phyloP scores from a whole-genome alignment of 2,888 invertebrate genomes.

The Scaptomyza flava region DNA sequence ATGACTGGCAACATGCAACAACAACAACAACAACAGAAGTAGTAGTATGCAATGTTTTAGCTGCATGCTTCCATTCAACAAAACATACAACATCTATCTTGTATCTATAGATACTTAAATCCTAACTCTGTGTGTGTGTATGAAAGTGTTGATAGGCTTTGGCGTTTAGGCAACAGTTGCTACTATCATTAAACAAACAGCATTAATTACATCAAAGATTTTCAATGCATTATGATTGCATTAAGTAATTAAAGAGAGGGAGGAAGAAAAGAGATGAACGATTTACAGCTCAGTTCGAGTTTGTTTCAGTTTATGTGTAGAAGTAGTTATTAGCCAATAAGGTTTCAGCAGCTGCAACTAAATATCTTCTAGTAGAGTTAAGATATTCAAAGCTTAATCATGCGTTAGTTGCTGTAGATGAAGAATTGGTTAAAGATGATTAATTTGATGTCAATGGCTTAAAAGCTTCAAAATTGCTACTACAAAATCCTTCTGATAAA shows the following conservation, averaged over 20 bases:
- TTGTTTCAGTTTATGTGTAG: neutral
- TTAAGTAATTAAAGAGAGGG: constrained; percentile 37
- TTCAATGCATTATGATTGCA: constrained; percentile 69
- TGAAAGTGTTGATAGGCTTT: constrained; percentile 14
- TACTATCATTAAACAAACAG: constrained; percentile 72
- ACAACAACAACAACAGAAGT: constrained; percentile 26
- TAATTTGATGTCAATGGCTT: too few relatives aligned
- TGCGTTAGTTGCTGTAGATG: too few relatives aligned
- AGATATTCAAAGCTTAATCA: too few relatives aligned
- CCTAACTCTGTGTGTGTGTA: neutral
- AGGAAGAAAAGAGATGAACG: constrained; percentile 12
- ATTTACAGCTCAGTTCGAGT: constrained; percentile 6
- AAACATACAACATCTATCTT: constrained; percentile 5
- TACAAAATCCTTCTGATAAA: too few relatives aligned
- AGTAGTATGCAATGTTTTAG: constrained; percentile 45
- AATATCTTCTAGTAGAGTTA: neutral
- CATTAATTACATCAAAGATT: constrained; percentile 79
- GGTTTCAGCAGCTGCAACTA: neutral
- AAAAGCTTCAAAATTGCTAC: too few relatives aligned
- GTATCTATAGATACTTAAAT: neutral
- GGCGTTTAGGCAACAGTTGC: constrained; percentile 25
- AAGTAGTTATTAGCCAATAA: constrained; percentile 48
- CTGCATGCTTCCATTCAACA: constrained; percentile 43
- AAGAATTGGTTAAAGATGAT: too few relatives aligned
- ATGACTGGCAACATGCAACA: constrained; percentile 52